phyloP scores from a whole-genome alignment of 2,113 vertebrate species.

The Apeltes quadracus region DNA sequence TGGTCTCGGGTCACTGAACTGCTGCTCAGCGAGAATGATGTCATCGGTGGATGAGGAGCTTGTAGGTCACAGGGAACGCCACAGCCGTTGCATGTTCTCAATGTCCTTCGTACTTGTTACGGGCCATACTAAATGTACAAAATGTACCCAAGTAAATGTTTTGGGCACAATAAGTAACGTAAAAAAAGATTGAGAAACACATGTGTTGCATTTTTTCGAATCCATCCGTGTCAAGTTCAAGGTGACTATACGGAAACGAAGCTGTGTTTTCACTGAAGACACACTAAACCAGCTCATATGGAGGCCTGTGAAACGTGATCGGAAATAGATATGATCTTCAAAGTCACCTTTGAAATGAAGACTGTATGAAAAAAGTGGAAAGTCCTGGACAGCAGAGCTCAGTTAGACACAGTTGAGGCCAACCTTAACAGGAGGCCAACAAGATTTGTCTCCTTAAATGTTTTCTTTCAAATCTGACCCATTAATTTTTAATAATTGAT shows the following conservation, averaged over 20 bases:
- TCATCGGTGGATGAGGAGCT: neutral
- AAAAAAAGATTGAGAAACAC: neutral
- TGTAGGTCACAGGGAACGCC: neutral
- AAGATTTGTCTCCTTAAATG: neutral
- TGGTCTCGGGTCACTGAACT: neutral
- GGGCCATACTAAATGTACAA: neutral
- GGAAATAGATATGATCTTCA: neutral
- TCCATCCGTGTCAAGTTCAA: neutral
- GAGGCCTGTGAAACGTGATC: conserved; percentile 8
- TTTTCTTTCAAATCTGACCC: neutral
- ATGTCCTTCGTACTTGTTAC: neutral
- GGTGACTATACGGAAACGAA: neutral
- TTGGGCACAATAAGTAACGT: neutral
- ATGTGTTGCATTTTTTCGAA: neutral
- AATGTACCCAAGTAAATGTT: neutral
- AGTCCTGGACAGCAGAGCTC: conserved; percentile 1
- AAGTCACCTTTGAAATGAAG: neutral
- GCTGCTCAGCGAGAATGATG: neutral
- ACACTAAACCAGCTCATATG: neutral
- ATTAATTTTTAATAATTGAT: neutral
- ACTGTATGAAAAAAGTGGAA: neutral
- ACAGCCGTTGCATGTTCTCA: neutral
- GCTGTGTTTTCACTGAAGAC: neutral
- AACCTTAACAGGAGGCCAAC: neutral
- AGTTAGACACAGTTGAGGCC: neutral